Percentiles rank a stretch among this genome's conserved stretches.
phyloP scores from a whole-genome alignment of 2,113 vertebrate genomes.

The Xiphias gladius region DNA sequence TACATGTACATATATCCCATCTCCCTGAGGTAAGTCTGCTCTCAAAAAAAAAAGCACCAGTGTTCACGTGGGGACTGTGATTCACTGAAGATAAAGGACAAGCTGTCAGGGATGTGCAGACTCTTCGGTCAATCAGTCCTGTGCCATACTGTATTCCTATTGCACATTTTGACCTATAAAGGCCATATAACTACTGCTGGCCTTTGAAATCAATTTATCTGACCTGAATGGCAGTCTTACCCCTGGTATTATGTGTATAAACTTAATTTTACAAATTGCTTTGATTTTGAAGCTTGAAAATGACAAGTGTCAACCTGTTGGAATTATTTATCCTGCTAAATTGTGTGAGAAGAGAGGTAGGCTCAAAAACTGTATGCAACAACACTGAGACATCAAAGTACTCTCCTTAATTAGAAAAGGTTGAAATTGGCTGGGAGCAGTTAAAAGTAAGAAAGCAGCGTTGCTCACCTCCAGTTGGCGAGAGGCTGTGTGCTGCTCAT shows the following conservation, averaged over 20 bases:
- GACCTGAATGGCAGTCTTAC: slow-evolving; percentile 6
- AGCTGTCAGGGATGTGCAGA: slow-evolving; percentile 50
- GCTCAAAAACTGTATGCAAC: neutral
- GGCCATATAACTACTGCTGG: slow-evolving; percentile 33
- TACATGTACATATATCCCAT: slow-evolving; percentile 50
- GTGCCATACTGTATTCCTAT: slow-evolving; percentile 23
- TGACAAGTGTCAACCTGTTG: neutral
- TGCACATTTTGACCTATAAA: slow-evolving; percentile 43
- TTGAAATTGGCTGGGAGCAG: neutral
- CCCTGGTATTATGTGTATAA: neutral
- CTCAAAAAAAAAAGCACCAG: slow-evolving; percentile 51
- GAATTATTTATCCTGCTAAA: neutral
- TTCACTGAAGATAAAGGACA: slow-evolving; percentile 61
- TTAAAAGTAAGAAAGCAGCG: neutral
- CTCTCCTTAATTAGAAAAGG: neutral
- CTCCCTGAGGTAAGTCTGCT: slow-evolving; percentile 61
- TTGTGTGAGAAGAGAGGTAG: neutral
- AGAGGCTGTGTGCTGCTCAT: slow-evolving; percentile 94
- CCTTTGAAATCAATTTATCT: slow-evolving; percentile 41
- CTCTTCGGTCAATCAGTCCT: slow-evolving; percentile 45
- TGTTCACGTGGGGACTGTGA: slow-evolving; percentile 43
- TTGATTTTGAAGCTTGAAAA: slow-evolving; percentile 12
- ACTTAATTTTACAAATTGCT: slow-evolving; percentile 24
- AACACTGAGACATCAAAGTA: slow-evolving; percentile 15
- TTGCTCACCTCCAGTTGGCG: slow-evolving; percentile 94